Percentiles rank a stretch among this genome's conserved stretches.
Evolutionary conservation across 2,888 invertebrate species (phyloP).

Genomic region (Macrosoma leucophasiata): DNA sequence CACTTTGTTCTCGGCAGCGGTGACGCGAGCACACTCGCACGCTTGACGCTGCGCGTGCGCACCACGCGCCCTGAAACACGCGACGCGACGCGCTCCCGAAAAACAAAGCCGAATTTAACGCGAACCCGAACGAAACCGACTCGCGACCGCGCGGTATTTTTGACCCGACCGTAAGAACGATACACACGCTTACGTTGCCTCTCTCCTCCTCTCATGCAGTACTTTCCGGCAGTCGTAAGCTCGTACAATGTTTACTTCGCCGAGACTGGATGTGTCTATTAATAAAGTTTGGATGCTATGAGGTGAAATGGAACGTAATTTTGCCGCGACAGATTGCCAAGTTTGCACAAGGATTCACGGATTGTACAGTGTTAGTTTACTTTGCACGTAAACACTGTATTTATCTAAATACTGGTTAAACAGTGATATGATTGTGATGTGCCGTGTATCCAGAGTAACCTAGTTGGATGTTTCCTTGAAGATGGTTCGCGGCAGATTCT

Average conservation of each 20-base stretch:
- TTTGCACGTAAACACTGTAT: slow-evolving; percentile 47
- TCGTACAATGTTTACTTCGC: slow-evolving; percentile 26
- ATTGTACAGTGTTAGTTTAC: slow-evolving; percentile 34
- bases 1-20: slow-evolving; percentile 58
- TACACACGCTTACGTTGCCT: slow-evolving; percentile 26
- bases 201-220: slow-evolving; percentile 26
- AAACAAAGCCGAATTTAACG: slow-evolving; percentile 45
- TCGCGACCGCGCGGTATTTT: slow-evolving; percentile 34
- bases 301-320: slow-evolving; percentile 56
- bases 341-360: slow-evolving; percentile 59
- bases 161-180: slow-evolving; percentile 36
- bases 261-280: slow-evolving; percentile 50
- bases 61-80: slow-evolving; percentile 26
- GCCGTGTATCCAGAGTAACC: slow-evolving; percentile 25
- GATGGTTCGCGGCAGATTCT: slow-evolving; percentile 70
- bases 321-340: slow-evolving; percentile 52
- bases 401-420: slow-evolving; percentile 37
- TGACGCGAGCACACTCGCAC: slow-evolving; percentile 41
- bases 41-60: slow-evolving; percentile 28
- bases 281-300: slow-evolving; percentile 49
- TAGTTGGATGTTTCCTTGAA: slow-evolving; percentile 35
- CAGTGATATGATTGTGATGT: slow-evolving; percentile 46
- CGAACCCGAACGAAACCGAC: slow-evolving; percentile 64
- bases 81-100: too few species aligned
- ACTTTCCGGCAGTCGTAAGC: slow-evolving; percentile 32